Conservation (phyloP, 2,888 invertebrate species). For the Danaus chrysippus region DNA sequence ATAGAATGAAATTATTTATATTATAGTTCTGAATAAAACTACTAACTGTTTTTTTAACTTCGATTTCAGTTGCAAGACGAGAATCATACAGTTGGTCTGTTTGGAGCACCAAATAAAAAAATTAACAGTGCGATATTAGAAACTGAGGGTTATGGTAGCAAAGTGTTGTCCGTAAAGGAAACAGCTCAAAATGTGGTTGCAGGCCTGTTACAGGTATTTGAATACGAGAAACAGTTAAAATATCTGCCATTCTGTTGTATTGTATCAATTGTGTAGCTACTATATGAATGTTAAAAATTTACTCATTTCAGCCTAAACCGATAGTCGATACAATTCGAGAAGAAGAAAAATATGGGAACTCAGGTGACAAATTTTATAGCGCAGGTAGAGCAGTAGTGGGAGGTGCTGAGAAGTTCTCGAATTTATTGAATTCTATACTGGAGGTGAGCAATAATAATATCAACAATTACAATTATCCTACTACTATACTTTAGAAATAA, state of each 20-base stretch:
- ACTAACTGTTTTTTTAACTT: background rate
- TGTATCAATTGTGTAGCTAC: too few species aligned
- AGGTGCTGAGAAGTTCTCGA: slow-evolving; percentile 83
- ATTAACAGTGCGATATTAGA: slow-evolving; percentile 60
- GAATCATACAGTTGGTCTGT: slow-evolving; percentile 43
- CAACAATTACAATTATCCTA: background rate
- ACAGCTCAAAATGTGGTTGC: slow-evolving; percentile 59
- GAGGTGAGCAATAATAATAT: slow-evolving; percentile 69
- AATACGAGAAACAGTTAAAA: background rate
- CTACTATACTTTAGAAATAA: too few species aligned
- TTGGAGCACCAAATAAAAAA: slow-evolving; percentile 43
- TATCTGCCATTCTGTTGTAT: too few species aligned
- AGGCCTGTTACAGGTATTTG: slow-evolving; percentile 62
- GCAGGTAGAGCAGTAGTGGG: slow-evolving; percentile 82
- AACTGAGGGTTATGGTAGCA: slow-evolving; percentile 65
- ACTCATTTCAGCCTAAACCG: slow-evolving; percentile 78
- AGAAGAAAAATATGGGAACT: slow-evolving; percentile 89
- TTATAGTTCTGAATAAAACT: background rate
- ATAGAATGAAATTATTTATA: too few species aligned
- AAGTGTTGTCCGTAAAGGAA: slow-evolving; percentile 60
- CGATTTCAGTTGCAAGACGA: slow-evolving; percentile 31
- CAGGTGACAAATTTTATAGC: slow-evolving; percentile 82
- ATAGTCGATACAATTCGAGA: slow-evolving; percentile 86
- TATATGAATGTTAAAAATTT: background rate
- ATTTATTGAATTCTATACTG: slow-evolving; percentile 80